These are phyloP conservation scores for Noctua fimbriata DNA, from an alignment of 2,888 invertebrate species.

Conservation along the genomic window DNA sequence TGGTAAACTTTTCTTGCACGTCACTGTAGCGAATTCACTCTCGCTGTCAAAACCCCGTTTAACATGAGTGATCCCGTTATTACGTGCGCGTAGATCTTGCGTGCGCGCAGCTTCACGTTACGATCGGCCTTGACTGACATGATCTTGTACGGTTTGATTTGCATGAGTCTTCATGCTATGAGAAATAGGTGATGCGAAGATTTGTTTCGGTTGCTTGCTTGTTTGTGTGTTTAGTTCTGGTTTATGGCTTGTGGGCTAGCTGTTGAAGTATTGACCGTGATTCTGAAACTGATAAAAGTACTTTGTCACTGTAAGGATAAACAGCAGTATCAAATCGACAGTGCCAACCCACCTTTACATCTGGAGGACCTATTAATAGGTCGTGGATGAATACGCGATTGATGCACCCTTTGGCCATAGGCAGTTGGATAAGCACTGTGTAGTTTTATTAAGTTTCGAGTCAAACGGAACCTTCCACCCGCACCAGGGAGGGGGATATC, in stretches of 20 bases:
- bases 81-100: slow-evolving; percentile 58
- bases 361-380: neutral
- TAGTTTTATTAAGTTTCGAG: neutral
- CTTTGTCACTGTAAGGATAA: neutral
- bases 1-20: slow-evolving; percentile 25
- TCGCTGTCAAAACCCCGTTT: slow-evolving; percentile 52
- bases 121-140: slow-evolving; percentile 62
- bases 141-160: slow-evolving; percentile 61
- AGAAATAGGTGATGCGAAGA: slow-evolving; percentile 31
- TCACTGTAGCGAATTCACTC: slow-evolving; percentile 54
- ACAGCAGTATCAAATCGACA: neutral
- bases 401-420: neutral
- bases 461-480: neutral
- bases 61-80: slow-evolving; percentile 64
- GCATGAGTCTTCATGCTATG: slow-evolving; percentile 57
- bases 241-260: neutral
- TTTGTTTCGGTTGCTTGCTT: slow-evolving; percentile 10
- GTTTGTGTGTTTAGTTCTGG: neutral
- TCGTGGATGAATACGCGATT: neutral
- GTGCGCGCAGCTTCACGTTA: slow-evolving; percentile 54
- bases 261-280: neutral
- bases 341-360: no score
- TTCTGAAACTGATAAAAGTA: neutral
- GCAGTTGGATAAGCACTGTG: neutral
- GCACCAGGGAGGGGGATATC: no score